phyloP scores from a whole-genome alignment of 2,797 vertebrate species.

The Thalassophryne amazonica region DNA sequence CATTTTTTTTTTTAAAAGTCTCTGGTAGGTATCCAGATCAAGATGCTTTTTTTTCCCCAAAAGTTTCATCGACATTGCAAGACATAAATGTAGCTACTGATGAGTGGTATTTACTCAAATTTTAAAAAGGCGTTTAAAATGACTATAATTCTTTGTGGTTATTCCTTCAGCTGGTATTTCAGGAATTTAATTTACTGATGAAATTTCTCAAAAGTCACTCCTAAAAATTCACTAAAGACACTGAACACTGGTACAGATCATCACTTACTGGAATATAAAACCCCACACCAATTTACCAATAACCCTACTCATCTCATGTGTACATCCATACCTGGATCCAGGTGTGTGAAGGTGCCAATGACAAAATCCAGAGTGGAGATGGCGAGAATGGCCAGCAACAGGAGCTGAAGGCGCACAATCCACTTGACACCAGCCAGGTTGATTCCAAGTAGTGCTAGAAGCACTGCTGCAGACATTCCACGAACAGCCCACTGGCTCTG shows the following conservation, averaged over 20 bases:
- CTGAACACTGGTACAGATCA: not conserved
- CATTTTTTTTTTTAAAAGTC: no score
- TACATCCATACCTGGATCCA: constrained; percentile 86
- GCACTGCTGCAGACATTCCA: constrained; percentile 84
- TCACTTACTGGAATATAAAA: not conserved
- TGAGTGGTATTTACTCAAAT: no score
- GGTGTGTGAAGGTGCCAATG: constrained; percentile 91
- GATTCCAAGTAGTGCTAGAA: constrained; percentile 90
- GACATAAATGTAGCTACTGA: no score
- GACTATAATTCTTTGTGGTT: no score
- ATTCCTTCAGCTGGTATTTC: no score
- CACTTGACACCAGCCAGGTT: constrained; percentile 97
- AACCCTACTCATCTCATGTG: not conserved
- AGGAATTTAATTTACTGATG: no score
- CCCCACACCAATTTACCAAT: not conserved
- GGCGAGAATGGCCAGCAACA: constrained; percentile 89
- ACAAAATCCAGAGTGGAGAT: constrained; percentile 95
- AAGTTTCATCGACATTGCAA: no score
- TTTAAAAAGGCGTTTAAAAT: no score
- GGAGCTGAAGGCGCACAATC: constrained; percentile 94
- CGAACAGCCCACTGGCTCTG: constrained; percentile 88
- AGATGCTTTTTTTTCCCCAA: no score
- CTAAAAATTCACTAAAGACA: no score
- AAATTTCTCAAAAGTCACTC: no score
- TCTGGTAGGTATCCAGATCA: no score